Conservation (phyloP, 2,888 invertebrate species). For the Periphyllus acericola region DNA sequence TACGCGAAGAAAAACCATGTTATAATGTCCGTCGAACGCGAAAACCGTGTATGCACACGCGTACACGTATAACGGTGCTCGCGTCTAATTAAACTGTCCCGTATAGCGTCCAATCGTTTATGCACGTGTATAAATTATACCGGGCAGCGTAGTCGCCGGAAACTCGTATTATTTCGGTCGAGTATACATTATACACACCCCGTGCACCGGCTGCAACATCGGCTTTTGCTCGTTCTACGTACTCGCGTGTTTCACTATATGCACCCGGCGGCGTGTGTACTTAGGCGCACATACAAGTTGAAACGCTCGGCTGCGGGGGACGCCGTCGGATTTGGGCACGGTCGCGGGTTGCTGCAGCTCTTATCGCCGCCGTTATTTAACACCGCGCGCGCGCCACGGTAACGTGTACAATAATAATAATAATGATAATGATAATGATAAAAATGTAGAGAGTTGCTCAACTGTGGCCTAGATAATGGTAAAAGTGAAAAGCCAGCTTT, state of each 20-base stretch:
- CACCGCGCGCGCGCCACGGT: neutral
- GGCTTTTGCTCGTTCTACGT: neutral
- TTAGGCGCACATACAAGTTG: too few relatives aligned
- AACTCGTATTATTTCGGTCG: neutral
- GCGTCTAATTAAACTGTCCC: constrained; percentile 2
- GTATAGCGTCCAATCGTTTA: neutral
- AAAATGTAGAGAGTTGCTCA: constrained; percentile 52
- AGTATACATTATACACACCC: neutral
- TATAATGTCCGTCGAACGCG: neutral
- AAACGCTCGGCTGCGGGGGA: too few relatives aligned
- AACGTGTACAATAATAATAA: neutral
- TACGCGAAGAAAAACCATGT: constrained; percentile 20
- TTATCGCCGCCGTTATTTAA: neutral
- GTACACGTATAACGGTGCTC: constrained; percentile 14
- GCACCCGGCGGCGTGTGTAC: too few relatives aligned
- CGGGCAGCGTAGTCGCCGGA: neutral
- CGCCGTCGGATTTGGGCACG: neutral
- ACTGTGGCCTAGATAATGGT: constrained; percentile 54
- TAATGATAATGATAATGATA: neutral
- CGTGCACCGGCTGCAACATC: neutral
- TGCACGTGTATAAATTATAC: neutral
- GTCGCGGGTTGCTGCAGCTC: neutral
- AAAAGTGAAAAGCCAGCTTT: constrained; percentile 61
- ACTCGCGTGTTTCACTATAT: too few relatives aligned
- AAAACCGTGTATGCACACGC: neutral